Base-by-base conservation (phyloP, 2,113 vertebrate genomes). In the Antigone vipio region DNA sequence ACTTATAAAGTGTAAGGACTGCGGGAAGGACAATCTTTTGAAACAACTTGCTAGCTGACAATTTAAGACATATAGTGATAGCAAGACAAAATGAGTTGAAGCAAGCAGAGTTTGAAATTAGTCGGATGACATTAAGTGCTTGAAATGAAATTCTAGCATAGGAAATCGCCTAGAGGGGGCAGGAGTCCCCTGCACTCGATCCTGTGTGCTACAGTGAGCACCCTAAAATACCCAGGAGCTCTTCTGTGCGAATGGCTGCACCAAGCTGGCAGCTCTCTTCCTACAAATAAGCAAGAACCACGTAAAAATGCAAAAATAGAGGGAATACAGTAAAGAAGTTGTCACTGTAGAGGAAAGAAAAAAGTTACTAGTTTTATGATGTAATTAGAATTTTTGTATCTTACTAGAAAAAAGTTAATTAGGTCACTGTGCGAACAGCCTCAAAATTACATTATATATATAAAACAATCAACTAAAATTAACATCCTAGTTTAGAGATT, bases 101-200 rank as follows among this genome's bases (percentile, higher is more conserved):
- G 23, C 4, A 44, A 87, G 38, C 9, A 23, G 22, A 77, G 19
- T 69, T 66, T 79, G 45, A 44, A 16, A 45, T 82, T 19, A 47
- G 32, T 19, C 0, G 2, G 23, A 40, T n/a, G 63, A 62, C 5
- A 32, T 4, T 2, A 47, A 40, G 16, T 77, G 29, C 30, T 78
- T 30, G 27, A 73, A 84, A 64, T 5, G 7, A 79, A 17, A 30
- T 19, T 59, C n/a, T 55, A n/a, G 15, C 30, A 32, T 12, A 47
- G 15, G 4, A 53, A 27, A 23, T 40, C 0, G 0, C 14, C 53
- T 42, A 19, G 2, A 50, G 11, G 9, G 12, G 9, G 5, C 27
- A 71, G 47, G 17, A 69, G 8, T 27, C 5, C 7, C 12, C 24
- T 5, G 0, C 0, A 0, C 3, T 20, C 0, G 0, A 11, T 26